phyloP scores from a whole-genome alignment of 2,888 invertebrate genomes.

The Coleophora flavipennella region DNA sequence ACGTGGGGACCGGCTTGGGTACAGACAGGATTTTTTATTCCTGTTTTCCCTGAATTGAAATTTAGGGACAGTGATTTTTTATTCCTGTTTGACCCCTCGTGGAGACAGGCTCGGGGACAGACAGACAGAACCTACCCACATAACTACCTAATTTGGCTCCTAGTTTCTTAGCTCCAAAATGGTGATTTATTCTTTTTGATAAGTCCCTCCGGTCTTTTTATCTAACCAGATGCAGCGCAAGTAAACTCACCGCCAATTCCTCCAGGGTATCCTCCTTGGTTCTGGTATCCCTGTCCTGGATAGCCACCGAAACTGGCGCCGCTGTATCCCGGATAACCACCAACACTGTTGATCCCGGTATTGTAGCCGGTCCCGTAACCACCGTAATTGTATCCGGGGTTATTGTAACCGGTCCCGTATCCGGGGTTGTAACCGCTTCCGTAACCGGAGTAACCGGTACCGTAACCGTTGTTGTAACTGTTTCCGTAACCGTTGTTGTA shows the following conservation, averaged over 20 bases:
- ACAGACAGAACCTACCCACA: too few relatives aligned
- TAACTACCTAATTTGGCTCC: too few relatives aligned
- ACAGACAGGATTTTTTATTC: too few relatives aligned
- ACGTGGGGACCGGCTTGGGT: too few relatives aligned
- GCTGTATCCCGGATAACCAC: background rate
- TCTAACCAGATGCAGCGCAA: too few relatives aligned
- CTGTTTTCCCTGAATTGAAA: too few relatives aligned
- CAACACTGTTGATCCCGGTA: background rate
- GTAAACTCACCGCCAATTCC: slow-evolving; percentile 4
- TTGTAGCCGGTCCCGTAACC: background rate
- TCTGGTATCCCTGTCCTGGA: slow-evolving; percentile 18
- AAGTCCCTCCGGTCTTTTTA: too few relatives aligned
- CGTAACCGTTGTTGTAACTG: slow-evolving; percentile 16
- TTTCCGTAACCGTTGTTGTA: slow-evolving; percentile 21
- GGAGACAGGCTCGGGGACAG: too few relatives aligned
- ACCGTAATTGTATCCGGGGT: background rate
- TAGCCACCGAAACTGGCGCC: slow-evolving; percentile 17
- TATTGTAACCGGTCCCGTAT: slow-evolving; percentile 1
- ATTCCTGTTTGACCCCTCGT: too few relatives aligned
- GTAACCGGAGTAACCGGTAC: slow-evolving; percentile 4
- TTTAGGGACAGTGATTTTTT: too few relatives aligned
- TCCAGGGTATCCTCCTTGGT: slow-evolving; percentile 7
- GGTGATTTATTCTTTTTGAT: too few relatives aligned
- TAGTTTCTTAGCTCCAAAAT: too few relatives aligned
- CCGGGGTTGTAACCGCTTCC: slow-evolving; percentile 5